phyloP scores from a whole-genome alignment of 2,888 invertebrate species.

The Belgica antarctica region DNA sequence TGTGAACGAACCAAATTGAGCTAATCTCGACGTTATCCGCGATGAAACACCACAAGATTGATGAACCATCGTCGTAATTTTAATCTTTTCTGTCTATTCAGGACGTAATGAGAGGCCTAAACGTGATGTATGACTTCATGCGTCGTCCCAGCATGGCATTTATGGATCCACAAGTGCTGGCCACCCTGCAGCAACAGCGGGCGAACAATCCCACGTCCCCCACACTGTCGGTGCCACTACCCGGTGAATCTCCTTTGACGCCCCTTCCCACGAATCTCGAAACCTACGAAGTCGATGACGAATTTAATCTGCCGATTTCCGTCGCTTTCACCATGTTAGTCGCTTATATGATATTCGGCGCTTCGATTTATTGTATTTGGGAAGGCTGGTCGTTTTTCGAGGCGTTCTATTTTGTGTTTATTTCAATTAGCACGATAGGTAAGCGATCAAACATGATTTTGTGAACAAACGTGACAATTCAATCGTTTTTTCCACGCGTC shows the following conservation, averaged over 20 bases:
- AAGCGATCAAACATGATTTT: background rate
- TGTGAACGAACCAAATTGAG: no score
- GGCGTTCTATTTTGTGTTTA: conserved; percentile 95
- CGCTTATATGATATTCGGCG: conserved; percentile 83
- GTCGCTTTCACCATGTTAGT: conserved; percentile 81
- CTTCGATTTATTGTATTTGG: conserved; percentile 71
- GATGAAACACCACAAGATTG: no score
- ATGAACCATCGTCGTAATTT: background rate
- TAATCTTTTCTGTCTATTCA: conserved; percentile 53
- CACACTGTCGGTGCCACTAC: conserved; percentile 46
- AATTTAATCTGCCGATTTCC: conserved; percentile 91
- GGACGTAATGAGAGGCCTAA: conserved; percentile 82
- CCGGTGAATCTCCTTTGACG: conserved; percentile 67
- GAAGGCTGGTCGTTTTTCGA: conserved; percentile 88
- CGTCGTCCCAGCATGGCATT: conserved; percentile 66
- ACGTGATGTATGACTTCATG: conserved; percentile 77
- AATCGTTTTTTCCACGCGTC: background rate
- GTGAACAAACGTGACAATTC: background rate
- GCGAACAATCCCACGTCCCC: conserved; percentile 47
- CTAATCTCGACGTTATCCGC: no score
- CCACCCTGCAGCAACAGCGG: conserved; percentile 49
- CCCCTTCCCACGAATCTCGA: conserved; percentile 65
- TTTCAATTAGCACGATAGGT: conserved; percentile 92
- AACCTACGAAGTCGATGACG: conserved; percentile 79
- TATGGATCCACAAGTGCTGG: conserved; percentile 45